These are phyloP conservation scores for Bellardia bayeri DNA, from an alignment of 2,888 invertebrate genomes.

Conservation along the genomic window DNA sequence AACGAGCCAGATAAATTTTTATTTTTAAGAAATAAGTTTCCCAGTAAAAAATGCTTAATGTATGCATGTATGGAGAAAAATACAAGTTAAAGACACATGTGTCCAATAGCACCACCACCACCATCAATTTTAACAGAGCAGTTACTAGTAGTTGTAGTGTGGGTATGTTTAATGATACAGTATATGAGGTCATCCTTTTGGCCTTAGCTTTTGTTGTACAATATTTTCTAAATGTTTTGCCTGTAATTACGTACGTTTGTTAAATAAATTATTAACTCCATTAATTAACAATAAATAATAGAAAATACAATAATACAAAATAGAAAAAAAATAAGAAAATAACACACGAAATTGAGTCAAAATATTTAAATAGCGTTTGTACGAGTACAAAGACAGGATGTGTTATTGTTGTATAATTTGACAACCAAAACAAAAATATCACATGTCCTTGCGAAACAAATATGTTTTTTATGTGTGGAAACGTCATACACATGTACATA, in stretches of 20 bases:
- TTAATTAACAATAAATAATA: slow-evolving; percentile 54
- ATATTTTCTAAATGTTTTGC: slow-evolving; percentile 67
- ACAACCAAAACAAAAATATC: slow-evolving; percentile 61
- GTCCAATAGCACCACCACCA: slow-evolving; percentile 22
- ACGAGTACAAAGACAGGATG: slow-evolving; percentile 61
- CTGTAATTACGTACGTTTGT: slow-evolving; percentile 52
- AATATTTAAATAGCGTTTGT: slow-evolving; percentile 66
- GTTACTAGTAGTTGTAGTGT: background rate
- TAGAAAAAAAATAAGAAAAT: slow-evolving; percentile 1
- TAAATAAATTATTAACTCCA: slow-evolving; percentile 69
- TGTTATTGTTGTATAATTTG: slow-evolving; percentile 65
- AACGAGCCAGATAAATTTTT: background rate
- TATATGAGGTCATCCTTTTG: slow-evolving; percentile 70
- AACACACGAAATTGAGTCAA: slow-evolving; percentile 63
- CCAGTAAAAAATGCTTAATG: slow-evolving; percentile 17
- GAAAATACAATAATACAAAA: slow-evolving; percentile 5
- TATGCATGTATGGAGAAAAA: background rate
- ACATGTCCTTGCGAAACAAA: slow-evolving; percentile 57
- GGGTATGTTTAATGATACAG: slow-evolving; percentile 55
- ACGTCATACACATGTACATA: background rate
- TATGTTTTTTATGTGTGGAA: background rate
- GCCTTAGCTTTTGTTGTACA: slow-evolving; percentile 62
- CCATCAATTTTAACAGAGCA: background rate
- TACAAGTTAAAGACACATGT: slow-evolving; percentile 45
- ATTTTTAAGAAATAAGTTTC: slow-evolving; percentile 42